A percentile compares a stretch with the other conserved stretches of the same genome.
Evolutionary conservation across 1,140 invertebrate species (phyloP).

Genomic region (Pogonomyrmex californicus): DNA sequence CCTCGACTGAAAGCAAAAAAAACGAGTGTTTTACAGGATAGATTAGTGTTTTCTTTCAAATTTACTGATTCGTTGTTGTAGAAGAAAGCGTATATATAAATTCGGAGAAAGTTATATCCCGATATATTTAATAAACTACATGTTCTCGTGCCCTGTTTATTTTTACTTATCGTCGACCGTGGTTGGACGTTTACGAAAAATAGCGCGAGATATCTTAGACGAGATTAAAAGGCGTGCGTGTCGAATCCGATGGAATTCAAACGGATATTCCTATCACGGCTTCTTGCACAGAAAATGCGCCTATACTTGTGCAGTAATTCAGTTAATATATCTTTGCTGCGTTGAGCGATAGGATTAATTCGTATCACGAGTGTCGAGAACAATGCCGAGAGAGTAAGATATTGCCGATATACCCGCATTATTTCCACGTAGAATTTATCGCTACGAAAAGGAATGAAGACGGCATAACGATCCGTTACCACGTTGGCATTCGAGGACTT

Average conservation of each 20-base stretch:
- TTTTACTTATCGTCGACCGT: neutral
- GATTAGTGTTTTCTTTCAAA: neutral
- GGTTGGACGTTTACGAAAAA: neutral
- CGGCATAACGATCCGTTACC: conserved; percentile 24
- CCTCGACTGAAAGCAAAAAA: conserved; percentile 91
- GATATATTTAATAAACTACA: neutral
- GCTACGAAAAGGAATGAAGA: conserved; percentile 69
- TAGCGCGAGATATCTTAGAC: neutral
- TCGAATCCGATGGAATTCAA: conserved; percentile 2
- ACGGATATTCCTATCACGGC: neutral
- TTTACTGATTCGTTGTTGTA: neutral
- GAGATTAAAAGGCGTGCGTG: neutral
- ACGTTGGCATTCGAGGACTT: conserved; percentile 33
- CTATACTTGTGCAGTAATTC: conserved; percentile 10
- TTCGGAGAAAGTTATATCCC: neutral
- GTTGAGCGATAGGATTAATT: conserved; percentile 60
- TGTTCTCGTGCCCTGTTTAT: neutral
- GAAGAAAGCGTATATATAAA: neutral
- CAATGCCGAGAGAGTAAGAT: conserved; percentile 25
- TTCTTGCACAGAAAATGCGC: neutral
- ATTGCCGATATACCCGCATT: conserved; percentile 57
- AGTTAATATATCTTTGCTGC: conserved; percentile 38
- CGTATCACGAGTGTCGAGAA: conserved; percentile 68
- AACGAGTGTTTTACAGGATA: conserved; percentile 53
- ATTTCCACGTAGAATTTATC: conserved; percentile 71